These are phyloP conservation scores for Drosophila auraria DNA, from an alignment of 1,140 invertebrate species.

Conservation along the genomic window DNA sequence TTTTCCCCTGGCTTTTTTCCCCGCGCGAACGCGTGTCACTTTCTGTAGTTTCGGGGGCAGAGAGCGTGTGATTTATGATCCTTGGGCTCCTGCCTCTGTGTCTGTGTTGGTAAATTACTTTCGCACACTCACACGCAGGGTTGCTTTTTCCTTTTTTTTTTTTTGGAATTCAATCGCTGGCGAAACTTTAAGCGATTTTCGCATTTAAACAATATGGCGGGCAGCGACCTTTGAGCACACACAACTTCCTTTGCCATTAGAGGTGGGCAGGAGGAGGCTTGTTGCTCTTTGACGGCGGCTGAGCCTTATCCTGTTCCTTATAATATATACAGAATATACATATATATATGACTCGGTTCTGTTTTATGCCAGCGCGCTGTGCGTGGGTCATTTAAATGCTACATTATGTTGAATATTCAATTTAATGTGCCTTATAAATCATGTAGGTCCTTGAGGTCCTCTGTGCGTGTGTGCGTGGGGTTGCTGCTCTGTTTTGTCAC, in stretches of 20 bases:
- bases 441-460: conserved; percentile 68
- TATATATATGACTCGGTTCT: conserved; percentile 19
- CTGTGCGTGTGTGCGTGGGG: background rate
- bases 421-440: conserved; percentile 82
- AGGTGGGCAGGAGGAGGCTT: background rate
- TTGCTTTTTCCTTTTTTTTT: conserved; percentile 1
- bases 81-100: conserved; percentile 23
- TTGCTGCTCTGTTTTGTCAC: conserved; percentile 24
- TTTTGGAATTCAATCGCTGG: conserved; percentile 52
- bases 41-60: conserved; percentile 69
- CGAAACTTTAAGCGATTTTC: conserved; percentile 60
- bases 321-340: conserved; percentile 6
- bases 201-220: conserved; percentile 49
- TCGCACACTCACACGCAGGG: conserved; percentile 55
- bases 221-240: background rate
- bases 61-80: conserved; percentile 79
- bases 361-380: conserved; percentile 35
- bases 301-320: background rate
- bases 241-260: background rate
- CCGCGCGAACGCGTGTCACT: conserved; percentile 39
- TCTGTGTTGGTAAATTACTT: conserved; percentile 76
- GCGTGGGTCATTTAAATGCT: conserved; percentile 78
- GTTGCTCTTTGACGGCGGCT: conserved; percentile 4
- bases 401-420: conserved; percentile 83
- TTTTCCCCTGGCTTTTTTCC: background rate